phyloP scores from a whole-genome alignment of 2,113 vertebrate genomes.

The Ciconia maguari region DNA sequence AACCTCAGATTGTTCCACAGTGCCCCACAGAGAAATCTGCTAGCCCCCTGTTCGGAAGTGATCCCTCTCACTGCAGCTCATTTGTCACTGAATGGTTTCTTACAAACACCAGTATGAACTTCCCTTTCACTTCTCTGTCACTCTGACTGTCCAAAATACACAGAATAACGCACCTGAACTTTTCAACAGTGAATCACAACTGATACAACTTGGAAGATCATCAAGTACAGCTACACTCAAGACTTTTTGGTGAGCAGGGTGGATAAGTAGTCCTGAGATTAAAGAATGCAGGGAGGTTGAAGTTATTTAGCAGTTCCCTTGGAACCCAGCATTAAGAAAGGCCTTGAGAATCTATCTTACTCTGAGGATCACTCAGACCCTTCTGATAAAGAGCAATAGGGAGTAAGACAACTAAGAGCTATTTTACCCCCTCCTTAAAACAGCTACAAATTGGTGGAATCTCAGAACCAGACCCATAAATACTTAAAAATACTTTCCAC shows the following conservation, averaged over 20 bases:
- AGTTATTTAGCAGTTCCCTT: neutral
- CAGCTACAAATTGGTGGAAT: neutral
- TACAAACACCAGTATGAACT: neutral
- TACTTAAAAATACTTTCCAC: neutral
- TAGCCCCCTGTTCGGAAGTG: neutral
- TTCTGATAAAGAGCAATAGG: neutral
- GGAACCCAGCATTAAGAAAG: neutral
- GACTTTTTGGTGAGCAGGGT: neutral
- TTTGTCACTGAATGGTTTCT: neutral
- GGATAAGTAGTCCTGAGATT: neutral
- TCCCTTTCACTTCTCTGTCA: neutral
- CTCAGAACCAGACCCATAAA: neutral
- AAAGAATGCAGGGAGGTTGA: neutral
- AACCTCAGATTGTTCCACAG: neutral
- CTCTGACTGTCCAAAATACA: neutral
- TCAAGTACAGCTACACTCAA: neutral
- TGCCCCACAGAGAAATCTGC: neutral
- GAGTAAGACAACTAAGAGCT: neutral
- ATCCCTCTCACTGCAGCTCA: neutral
- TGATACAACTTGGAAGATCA: neutral
- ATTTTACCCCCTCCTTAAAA: neutral
- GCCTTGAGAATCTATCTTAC: neutral
- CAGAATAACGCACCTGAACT: neutral
- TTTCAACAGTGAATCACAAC: neutral
- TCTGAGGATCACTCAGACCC: neutral